Evolutionary conservation across 1,140 invertebrate genomes (phyloP).

Genomic region (Brachystomella parvula): DNA sequence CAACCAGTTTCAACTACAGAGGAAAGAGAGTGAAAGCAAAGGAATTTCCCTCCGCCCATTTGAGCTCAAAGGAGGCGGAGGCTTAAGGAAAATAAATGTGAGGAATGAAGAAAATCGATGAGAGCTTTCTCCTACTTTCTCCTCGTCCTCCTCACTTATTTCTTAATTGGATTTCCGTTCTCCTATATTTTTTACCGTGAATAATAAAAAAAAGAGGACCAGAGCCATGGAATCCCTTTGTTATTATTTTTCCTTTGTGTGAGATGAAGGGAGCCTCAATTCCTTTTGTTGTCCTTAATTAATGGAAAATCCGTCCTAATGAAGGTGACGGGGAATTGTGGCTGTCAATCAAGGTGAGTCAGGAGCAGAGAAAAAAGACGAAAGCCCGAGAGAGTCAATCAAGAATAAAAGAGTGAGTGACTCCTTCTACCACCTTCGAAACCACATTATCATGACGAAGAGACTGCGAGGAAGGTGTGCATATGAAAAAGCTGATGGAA

Average conservation of each 20-base stretch:
- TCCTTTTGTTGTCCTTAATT: neutral
- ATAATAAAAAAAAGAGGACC: neutral
- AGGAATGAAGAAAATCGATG: neutral
- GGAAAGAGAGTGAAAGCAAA: neutral
- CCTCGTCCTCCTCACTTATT: neutral
- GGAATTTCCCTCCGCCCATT: neutral
- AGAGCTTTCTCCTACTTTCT: neutral
- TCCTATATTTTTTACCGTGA: neutral
- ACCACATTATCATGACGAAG: no score
- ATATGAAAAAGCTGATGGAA: no score
- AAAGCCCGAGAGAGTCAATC: neutral
- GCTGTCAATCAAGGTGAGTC: neutral
- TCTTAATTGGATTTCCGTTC: neutral
- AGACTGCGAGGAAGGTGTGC: no score
- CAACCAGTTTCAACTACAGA: no score
- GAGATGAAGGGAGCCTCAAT: neutral
- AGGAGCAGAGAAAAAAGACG: neutral
- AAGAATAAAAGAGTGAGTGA: neutral
- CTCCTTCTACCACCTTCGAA: neutral
- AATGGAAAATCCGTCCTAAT: conserved; percentile 2
- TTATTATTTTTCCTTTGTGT: neutral
- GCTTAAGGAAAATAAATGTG: neutral
- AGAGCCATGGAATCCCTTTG: neutral
- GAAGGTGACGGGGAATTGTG: neutral
- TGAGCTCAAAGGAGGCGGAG: neutral